Evolutionary conservation across 2,797 vertebrate species (phyloP).

Genomic region (Poliocrania exsul): DNA sequence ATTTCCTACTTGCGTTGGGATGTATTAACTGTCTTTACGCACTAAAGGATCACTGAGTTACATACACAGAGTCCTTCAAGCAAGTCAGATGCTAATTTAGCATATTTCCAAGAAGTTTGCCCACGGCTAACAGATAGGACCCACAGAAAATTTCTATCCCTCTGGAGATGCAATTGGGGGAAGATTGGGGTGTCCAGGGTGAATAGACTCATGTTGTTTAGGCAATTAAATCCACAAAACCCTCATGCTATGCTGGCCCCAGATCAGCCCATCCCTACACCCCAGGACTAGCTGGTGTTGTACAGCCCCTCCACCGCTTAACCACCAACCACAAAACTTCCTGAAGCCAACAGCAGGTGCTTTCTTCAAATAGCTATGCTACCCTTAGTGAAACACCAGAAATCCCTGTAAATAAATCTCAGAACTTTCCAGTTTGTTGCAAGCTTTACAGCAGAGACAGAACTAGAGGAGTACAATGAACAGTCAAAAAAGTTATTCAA

Average conservation of each 20-base stretch:
- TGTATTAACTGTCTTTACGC: not conserved
- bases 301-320: not conserved
- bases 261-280: not conserved
- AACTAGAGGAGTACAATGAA: not conserved
- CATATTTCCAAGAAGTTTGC: not conserved
- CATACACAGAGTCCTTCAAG: not conserved
- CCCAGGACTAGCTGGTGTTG: not conserved
- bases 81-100: not conserved
- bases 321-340: not conserved
- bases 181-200: not conserved
- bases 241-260: not conserved
- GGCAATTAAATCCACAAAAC: not conserved
- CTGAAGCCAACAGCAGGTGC: not conserved
- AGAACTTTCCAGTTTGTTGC: not conserved
- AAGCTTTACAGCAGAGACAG: not conserved
- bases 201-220: not conserved
- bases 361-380: rapidly evolving
- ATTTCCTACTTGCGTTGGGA: not conserved
- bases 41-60: not conserved
- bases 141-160: not conserved
- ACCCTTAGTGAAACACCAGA: not conserved
- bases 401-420: not conserved
- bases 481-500: not conserved
- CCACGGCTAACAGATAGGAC: not conserved
- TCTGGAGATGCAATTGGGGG: not conserved